These are phyloP conservation scores for Hippocampus barbouri DNA, from an alignment of 2,113 vertebrate species.

Conservation along the genomic window DNA sequence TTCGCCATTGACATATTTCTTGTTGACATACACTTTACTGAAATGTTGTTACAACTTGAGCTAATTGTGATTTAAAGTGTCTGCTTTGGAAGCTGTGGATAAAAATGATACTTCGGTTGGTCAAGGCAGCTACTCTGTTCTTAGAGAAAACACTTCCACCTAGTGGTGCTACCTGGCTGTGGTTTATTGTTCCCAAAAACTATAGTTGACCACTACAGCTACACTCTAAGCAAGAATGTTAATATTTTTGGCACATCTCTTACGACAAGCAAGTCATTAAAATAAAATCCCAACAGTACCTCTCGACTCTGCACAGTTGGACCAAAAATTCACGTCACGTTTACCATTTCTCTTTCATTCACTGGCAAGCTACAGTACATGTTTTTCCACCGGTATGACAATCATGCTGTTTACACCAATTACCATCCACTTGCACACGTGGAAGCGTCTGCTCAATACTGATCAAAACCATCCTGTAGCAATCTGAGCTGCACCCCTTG, in stretches of 20 bases:
- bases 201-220: neutral
- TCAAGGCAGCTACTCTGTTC: neutral
- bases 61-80: neutral
- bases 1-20: neutral
- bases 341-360: too few relatives aligned
- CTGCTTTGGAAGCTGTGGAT: neutral
- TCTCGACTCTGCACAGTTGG: conserved; percentile 31
- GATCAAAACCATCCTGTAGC: too few relatives aligned
- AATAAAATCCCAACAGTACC: conserved; percentile 49
- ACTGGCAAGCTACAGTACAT: too few relatives aligned
- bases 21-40: neutral
- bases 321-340: conserved; percentile 39
- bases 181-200: neutral
- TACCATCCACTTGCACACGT: too few relatives aligned
- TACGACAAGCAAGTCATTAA: neutral
- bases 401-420: too few relatives aligned
- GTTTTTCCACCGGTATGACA: too few relatives aligned
- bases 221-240: neutral
- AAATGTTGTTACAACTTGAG: neutral
- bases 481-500: too few relatives aligned
- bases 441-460: too few relatives aligned
- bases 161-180: conserved; percentile 46
- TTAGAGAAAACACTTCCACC: conserved; percentile 53
- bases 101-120: neutral
- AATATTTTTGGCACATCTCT: neutral